Base-by-base conservation (phyloP, 2,113 vertebrate species). In the Plecotus auritus region DNA sequence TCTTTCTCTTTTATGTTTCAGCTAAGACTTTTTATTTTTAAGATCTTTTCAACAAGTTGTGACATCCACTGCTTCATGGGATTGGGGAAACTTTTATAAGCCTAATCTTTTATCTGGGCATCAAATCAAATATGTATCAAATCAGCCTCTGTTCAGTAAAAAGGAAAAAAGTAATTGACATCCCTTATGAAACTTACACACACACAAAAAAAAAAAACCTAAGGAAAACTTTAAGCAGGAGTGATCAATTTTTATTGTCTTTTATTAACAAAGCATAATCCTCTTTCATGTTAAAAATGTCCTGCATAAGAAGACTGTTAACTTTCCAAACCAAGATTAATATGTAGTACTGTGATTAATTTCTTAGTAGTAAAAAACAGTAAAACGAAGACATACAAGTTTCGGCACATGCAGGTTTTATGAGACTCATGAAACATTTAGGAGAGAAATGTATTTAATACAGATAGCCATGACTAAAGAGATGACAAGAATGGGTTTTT, bases 261-360 rank as follows among this genome's bases (percentile, higher is more conserved):
- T 98, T 99, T 98, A 98, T 96, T 98, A 98, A 90, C 96, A 98
- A 98, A 95, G 98, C 98, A 98, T 99, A 99, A 98, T 98, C 96
- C 95, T 97, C 96, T 96, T 98, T 86, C 95, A 77, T 93, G 67
- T 76, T 51, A n/a, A 87, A 96, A 56, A 94, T 94, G 85, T 96
- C 23, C 81, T 77, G 93, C 93, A 59, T 84, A 93, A 96, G 94
- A 76, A 94, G 28, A 94, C 83, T 96, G 95, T 85, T 96, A 11
- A 45, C 83, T 92, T 96, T 97, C 82, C 88, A 83, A 97, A 72
- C 91, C 96, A 95, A 97, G 85, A 91, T 95, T 95, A 97, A 93
- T 47, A n/a, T 87, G 76, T 64, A 84, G 76, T 73, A n/a, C n/a
- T 83, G 40, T 94, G 88, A 96, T 88, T 88, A 96, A 96, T 49